Base-by-base conservation (phyloP, 2,797 vertebrate genomes). In the Fundulus diaphanus region DNA sequence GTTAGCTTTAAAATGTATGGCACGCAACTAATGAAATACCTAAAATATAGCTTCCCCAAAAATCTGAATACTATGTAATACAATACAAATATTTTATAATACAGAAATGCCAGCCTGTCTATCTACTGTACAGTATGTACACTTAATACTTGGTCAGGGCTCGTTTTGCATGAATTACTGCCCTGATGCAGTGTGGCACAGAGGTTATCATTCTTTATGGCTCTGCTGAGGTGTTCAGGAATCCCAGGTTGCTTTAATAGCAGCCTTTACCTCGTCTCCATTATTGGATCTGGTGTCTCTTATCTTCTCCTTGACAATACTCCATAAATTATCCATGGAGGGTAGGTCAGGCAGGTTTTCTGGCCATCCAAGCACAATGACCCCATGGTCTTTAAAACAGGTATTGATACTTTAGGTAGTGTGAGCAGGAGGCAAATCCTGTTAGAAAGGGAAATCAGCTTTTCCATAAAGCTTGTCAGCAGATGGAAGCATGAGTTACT, bases 221-320 rank as follows among this genome's bases (percentile, higher is more conserved):
- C 31, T 31, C 66, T 68, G 42, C 66, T 68, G 40, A 68, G 66
- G n/a, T 68, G 27, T 48, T 46, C 37, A 46, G 42, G 27, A 48
- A 68, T 27, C 66, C 40, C 66, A 31, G 66, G 27, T 31, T 68
- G 66, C 42, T 48, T 48, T 68, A 29, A 68, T 29, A 22, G 40
- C n/a, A 46, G 42, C 27, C 66, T 48, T 68, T 42, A 68, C n/a
- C 40, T 48, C 16, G 27, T 68, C 66, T 68, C n/a, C 66, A 31
- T 68, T 68, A 20, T 48, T 68, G 27, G 42, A 46, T 68, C 27
- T 68, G 65, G 42, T 48, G 3, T 59, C 24, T 68, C 24, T 44
- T 7, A 46, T 5, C n/a, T 27, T 44, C 65, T 40, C 44, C 5
- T 44, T 57, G 69, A 40, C 35, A 37, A 40, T 37, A 37, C 33